Evolutionary conservation across 1,140 invertebrate species (phyloP), one percentile per base, ranked within the genome.

Genomic region (Pseudomyrmex dendroicus): DNA sequence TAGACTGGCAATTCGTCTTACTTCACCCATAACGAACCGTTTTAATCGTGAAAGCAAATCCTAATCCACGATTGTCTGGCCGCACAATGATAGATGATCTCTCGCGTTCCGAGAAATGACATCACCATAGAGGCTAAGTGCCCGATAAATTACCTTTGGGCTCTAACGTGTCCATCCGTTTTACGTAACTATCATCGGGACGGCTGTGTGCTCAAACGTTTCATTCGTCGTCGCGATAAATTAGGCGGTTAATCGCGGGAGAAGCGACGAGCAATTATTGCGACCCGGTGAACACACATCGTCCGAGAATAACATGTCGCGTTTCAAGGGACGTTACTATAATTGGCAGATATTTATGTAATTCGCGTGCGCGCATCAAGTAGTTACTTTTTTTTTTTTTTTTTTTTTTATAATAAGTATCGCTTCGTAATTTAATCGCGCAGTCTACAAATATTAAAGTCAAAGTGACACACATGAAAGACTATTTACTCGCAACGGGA

Each of bases 1-100:
- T 70, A 57, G 52, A 57, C 64, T 48, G n/a, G 76, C 20, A 70
- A 80, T 70, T 72, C 76, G 54, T 72, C 76, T 80, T 72, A 80
- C 66, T 70, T 80, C 52, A 70, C 59, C 10, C 22, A 61, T 59
- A 80, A 80, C 56, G 44, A 72, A 59, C 44, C 56, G 54, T 72
- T 80, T 80, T 70, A 80, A 72, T 80, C 66, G 66, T 59, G 76
- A 80, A 59, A 72, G 66, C 54, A 70, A 78, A 70, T 80, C 66
- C 66, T 61, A 44, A 80, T 80, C 66, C 22, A 70, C 54, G 66
- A 80, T 80, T 80, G 76, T 48, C 54, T 48, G 66, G 44, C 66
- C 50, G 52, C 54, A 59, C 64, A 70, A 80, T 80, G 76, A 80
- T 59, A 70, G 64, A 80, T 72, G 67, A 78, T 78, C 76, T 67